A percentile compares a stretch with the other conserved stretches of the same genome.
Conservation (phyloP, 2,888 invertebrate species). For the Conistra vaccinii region DNA sequence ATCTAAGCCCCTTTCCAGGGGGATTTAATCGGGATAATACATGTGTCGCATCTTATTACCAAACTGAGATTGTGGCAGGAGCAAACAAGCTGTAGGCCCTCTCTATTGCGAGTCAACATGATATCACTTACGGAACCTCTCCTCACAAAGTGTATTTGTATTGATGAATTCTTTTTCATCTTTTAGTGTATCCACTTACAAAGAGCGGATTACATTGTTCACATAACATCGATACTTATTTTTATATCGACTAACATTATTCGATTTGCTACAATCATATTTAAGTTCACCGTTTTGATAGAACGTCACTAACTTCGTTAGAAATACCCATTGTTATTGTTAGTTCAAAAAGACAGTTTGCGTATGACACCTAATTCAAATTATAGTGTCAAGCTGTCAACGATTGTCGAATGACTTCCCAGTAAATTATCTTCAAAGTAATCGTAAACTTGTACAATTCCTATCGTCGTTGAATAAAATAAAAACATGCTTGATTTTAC, state of each 20-base stretch:
- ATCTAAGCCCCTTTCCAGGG: conserved; percentile 83
- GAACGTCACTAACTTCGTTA: conserved; percentile 17
- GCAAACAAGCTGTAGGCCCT: conserved; percentile 85
- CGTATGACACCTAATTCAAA: conserved; percentile 45
- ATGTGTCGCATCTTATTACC: conserved; percentile 90
- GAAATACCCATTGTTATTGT: conserved; percentile 22
- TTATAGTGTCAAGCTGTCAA: conserved; percentile 71
- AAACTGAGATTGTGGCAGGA: conserved; percentile 87
- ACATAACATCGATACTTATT: conserved; percentile 43
- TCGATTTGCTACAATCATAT: conserved; percentile 20
- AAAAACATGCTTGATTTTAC: conserved; percentile 80
- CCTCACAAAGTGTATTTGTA: conserved; percentile 83
- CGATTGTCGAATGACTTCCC: conserved; percentile 67
- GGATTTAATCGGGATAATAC: conserved; percentile 89
- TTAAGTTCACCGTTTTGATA: conserved; percentile 14
- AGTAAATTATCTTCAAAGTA: conserved; percentile 76
- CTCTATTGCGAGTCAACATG: conserved; percentile 84
- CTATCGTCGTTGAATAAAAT: conserved; percentile 74
- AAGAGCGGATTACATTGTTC: conserved; percentile 67
- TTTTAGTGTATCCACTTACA: conserved; percentile 76
- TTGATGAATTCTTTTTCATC: conserved; percentile 83
- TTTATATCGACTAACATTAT: conserved; percentile 19
- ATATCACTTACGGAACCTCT: conserved; percentile 86
- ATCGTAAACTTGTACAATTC: conserved; percentile 75
- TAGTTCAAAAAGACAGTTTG: conserved; percentile 35